Percentiles rank a stretch among this genome's conserved stretches.
phyloP scores from a whole-genome alignment of 1,140 invertebrate species.

The Aporrectodea caliginosa region DNA sequence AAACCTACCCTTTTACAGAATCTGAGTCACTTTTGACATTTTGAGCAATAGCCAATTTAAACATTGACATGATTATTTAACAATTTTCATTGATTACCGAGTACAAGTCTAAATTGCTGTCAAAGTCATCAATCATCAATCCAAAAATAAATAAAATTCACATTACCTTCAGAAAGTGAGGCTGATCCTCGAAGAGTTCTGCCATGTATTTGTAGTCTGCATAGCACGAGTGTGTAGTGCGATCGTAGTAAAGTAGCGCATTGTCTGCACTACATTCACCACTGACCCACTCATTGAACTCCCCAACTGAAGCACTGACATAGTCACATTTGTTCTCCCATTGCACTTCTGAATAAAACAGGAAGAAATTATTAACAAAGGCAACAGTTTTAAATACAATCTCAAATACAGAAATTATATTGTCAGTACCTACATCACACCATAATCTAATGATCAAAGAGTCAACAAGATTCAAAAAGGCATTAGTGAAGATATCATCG shows the following conservation, averaged over 20 bases:
- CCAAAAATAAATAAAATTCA: slow-evolving; percentile 41
- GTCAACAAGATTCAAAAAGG: neutral
- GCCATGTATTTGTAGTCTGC: slow-evolving; percentile 80
- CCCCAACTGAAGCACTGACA: slow-evolving; percentile 61
- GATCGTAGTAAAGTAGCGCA: slow-evolving; percentile 32
- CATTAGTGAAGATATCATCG: neutral
- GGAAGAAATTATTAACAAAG: slow-evolving; percentile 1
- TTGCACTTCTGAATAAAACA: slow-evolving; percentile 61
- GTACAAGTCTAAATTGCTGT: neutral
- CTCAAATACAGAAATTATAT: no score
- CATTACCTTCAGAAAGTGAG: slow-evolving; percentile 62
- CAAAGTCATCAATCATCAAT: slow-evolving; percentile 27
- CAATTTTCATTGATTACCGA: slow-evolving; percentile 25
- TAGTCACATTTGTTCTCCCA: slow-evolving; percentile 68
- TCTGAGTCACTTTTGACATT: no score
- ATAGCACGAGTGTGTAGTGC: slow-evolving; percentile 65
- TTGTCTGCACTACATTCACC: slow-evolving; percentile 29
- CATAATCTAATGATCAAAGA: neutral
- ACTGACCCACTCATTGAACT: slow-evolving; percentile 61
- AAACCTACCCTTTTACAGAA: no score
- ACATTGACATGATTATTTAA: slow-evolving; percentile 24
- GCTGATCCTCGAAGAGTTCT: slow-evolving; percentile 64
- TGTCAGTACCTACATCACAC: no score
- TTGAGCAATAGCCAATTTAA: no score
- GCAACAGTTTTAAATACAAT: neutral